phyloP scores from a whole-genome alignment of 2,888 invertebrate species.

The Plebejus anna region DNA sequence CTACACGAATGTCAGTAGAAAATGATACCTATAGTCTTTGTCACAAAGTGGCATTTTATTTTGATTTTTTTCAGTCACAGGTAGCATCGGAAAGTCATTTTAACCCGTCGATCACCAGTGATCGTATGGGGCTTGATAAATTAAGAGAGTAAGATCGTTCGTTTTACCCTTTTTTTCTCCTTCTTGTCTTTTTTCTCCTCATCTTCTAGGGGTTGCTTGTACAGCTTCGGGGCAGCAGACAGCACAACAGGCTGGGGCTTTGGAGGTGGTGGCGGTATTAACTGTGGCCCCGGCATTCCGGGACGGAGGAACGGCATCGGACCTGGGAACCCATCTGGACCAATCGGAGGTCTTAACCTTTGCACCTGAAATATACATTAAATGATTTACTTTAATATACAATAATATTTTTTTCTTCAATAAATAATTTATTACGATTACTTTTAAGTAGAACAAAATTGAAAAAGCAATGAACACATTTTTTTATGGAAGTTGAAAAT shows the following conservation, averaged over 20 bases:
- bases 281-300: slow-evolving; percentile 63
- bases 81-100: too few relatives aligned
- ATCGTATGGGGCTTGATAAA: too few relatives aligned
- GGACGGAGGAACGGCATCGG: slow-evolving; percentile 64
- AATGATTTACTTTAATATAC: background rate
- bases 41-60: too few relatives aligned
- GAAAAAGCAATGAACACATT: too few relatives aligned
- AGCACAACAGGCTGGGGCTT: slow-evolving; percentile 82
- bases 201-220: slow-evolving; percentile 77
- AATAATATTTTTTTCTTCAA: too few relatives aligned
- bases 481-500: too few relatives aligned
- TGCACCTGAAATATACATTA: slow-evolving; percentile 50
- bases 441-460: too few relatives aligned
- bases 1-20: too few relatives aligned
- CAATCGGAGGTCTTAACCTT: slow-evolving; percentile 51
- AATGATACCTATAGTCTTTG: too few relatives aligned
- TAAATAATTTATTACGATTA: too few relatives aligned
- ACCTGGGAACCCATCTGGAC: slow-evolving; percentile 54
- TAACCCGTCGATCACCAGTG: too few relatives aligned
- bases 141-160: background rate
- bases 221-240: slow-evolving; percentile 85
- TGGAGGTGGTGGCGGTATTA: slow-evolving; percentile 65
- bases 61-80: too few relatives aligned
- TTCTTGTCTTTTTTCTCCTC: slow-evolving; percentile 59
- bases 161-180: slow-evolving; percentile 50